These are phyloP conservation scores for Vanessa tameamea DNA, from an alignment of 1,140 invertebrate species.

Conservation along the genomic window DNA sequence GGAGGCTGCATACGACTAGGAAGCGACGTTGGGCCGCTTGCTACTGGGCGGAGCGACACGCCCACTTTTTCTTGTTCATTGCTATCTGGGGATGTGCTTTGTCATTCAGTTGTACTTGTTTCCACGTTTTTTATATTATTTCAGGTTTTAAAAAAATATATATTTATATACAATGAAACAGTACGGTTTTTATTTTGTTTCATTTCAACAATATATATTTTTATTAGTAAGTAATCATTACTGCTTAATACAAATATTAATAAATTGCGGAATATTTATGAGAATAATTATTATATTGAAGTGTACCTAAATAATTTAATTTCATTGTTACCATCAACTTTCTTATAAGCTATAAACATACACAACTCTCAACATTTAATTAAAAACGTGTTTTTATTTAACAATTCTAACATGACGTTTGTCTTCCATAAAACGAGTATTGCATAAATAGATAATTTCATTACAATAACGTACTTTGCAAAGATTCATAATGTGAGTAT, in stretches of 20 bases:
- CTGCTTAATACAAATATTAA: no score
- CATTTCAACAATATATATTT: no score
- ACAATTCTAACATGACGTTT: no score
- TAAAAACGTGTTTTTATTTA: no score
- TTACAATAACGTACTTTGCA: constrained; percentile 57
- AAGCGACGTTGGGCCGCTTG: constrained; percentile 44
- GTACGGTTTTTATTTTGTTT: no score
- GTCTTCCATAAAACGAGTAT: no score
- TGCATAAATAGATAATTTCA: constrained; percentile 42
- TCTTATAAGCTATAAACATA: no score
- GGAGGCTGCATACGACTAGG: constrained; percentile 67
- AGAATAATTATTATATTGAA: no score
- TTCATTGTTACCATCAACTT: constrained; percentile 44
- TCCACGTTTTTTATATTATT: constrained; percentile 6
- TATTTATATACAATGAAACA: not conserved
- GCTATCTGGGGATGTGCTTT: constrained; percentile 54
- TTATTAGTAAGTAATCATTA: no score
- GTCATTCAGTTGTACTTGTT: constrained; percentile 41
- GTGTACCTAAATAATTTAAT: constrained; percentile 8
- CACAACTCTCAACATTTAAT: no score
- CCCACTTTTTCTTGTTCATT: constrained; percentile 70
- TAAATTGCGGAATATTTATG: no score
- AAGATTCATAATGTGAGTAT: constrained; percentile 46
- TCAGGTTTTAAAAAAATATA: not conserved
- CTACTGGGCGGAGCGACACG: constrained; percentile 74